phyloP scores from a whole-genome alignment of 2,888 invertebrate genomes.

The Azorinus chamasolen region DNA sequence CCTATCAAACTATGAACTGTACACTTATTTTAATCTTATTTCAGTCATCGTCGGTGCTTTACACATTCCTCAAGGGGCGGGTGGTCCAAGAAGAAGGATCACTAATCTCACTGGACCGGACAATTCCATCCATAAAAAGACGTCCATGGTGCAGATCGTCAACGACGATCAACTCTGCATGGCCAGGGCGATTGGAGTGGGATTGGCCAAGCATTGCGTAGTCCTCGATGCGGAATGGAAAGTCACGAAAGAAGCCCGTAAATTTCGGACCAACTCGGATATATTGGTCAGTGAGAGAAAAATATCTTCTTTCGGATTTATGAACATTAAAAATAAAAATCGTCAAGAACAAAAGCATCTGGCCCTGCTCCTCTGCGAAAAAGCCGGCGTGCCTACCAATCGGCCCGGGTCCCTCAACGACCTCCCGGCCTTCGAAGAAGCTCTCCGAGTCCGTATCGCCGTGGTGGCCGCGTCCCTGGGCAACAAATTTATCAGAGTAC shows the following conservation, averaged over 20 bases:
- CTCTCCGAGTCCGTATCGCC: constrained; percentile 9
- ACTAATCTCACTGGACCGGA: constrained; percentile 2
- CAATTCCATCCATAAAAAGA: constrained; percentile 11
- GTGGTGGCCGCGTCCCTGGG: constrained; percentile 21
- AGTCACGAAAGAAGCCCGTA: background rate
- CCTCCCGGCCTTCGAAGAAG: constrained; percentile 7
- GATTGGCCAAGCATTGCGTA: constrained; percentile 16
- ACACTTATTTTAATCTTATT: too few species aligned
- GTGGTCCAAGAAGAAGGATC: background rate
- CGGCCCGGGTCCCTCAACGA: constrained; percentile 4
- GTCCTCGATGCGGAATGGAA: constrained; percentile 5
- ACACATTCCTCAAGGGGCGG: constrained; percentile 19
- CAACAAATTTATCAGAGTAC: constrained; percentile 10
- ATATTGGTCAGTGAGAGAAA: background rate
- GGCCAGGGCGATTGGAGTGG: constrained; percentile 22
- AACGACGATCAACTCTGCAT: constrained; percentile 9
- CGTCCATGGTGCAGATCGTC: constrained; percentile 15
- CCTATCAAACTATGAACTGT: too few species aligned
- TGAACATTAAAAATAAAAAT: constrained; percentile 2
- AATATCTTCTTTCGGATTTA: too few species aligned
- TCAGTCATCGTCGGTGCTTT: constrained; percentile 24
- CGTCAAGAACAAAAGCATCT: constrained; percentile 4
- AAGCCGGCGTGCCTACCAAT: constrained; percentile 16
- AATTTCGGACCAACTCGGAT: background rate
- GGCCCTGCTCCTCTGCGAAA: too few species aligned